A percentile compares a stretch with the other conserved stretches of the same genome.
Conservation (phyloP, 2,797 vertebrate genomes). For the Lophius americanus region DNA sequence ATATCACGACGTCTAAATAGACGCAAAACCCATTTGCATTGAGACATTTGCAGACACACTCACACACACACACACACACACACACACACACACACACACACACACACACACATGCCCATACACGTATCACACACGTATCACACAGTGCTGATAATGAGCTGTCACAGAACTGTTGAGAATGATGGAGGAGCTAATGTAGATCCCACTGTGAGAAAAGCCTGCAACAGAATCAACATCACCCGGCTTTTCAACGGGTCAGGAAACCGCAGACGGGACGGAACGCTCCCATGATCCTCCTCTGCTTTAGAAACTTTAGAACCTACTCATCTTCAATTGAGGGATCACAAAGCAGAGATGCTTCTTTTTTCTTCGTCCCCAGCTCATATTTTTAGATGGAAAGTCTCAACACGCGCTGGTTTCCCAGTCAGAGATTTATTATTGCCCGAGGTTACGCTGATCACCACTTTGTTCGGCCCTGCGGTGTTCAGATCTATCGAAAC, state of each 20-base stretch:
- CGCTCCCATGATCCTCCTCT: slow-evolving; percentile 43
- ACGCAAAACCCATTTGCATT: too few species aligned
- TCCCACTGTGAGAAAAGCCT: slow-evolving; percentile 46
- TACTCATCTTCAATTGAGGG: slow-evolving; percentile 56
- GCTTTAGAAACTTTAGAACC: slow-evolving; percentile 67
- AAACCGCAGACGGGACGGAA: slow-evolving; percentile 52
- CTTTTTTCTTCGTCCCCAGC: slow-evolving; percentile 66
- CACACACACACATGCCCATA: neutral
- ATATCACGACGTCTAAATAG: too few species aligned
- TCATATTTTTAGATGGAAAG: slow-evolving; percentile 67
- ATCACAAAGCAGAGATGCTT: slow-evolving; percentile 56
- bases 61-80: neutral
- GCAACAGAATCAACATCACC: slow-evolving; percentile 61
- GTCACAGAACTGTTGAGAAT: slow-evolving; percentile 32
- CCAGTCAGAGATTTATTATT: slow-evolving; percentile 40
- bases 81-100: slow-evolving; percentile 4
- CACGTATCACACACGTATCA: neutral
- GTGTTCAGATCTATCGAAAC: too few species aligned
- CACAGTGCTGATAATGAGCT: slow-evolving; percentile 25
- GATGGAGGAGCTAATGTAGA: slow-evolving; percentile 32
- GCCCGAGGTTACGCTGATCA: slow-evolving; percentile 36
- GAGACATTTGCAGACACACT: neutral
- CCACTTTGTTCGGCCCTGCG: neutral
- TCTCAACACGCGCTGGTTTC: slow-evolving; percentile 67
- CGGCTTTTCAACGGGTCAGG: slow-evolving; percentile 63